Conservation (phyloP, 2,797 vertebrate genomes). For the Numenius phaeopus region DNA sequence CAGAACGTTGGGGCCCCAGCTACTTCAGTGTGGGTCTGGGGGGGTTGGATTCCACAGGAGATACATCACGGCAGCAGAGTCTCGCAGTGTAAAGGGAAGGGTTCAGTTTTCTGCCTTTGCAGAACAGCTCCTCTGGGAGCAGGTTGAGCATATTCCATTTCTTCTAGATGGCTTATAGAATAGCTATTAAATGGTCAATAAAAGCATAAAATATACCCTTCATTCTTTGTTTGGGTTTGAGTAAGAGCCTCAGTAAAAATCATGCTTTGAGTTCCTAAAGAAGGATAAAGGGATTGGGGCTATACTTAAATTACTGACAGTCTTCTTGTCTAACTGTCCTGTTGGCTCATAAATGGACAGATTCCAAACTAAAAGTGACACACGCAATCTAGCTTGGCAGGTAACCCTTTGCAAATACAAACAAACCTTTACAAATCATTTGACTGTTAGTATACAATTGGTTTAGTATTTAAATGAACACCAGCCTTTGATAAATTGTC, state of each 20-base stretch:
- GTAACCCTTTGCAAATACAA: not conserved
- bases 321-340: not conserved
- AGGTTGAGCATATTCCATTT: not conserved
- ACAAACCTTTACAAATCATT: not conserved
- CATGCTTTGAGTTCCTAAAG: not conserved
- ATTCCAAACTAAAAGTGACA: not conserved
- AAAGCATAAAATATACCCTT: not conserved
- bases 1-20: not conserved
- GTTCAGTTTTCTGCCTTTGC: not conserved
- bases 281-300: not conserved
- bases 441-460: not conserved
- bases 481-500: not conserved
- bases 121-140: not conserved
- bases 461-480: not conserved
- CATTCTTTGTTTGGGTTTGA: not conserved
- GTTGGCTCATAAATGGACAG: not conserved
- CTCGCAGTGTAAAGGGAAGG: not conserved
- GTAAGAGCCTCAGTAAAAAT: not conserved
- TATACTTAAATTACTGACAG: not conserved
- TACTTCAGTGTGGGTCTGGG: not conserved
- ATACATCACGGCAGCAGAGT: not conserved
- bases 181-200: slow-evolving; percentile 9
- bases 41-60: fast-evolving
- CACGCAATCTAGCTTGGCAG: not conserved
- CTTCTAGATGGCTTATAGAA: not conserved